phyloP scores from a whole-genome alignment of 2,797 vertebrate genomes.

The Adrianichthys oophorus region DNA sequence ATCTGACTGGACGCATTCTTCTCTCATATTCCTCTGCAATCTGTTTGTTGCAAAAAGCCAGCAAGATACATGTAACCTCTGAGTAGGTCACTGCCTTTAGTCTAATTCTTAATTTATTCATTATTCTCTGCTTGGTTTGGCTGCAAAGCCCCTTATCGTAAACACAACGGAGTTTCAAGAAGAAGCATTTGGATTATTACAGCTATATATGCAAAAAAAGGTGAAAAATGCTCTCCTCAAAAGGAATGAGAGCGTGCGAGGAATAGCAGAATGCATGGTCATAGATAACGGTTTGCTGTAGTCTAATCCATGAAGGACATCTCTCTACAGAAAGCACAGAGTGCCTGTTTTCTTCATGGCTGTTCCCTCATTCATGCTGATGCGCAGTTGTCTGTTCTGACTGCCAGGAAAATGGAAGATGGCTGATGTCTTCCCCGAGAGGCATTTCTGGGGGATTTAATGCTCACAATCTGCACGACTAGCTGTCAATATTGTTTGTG shows the following conservation, averaged over 20 bases:
- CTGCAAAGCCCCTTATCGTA: conserved; percentile 42
- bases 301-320: conserved; percentile 60
- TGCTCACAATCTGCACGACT: conserved; percentile 35
- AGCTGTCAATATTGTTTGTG: conserved; percentile 31
- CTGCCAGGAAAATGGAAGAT: conserved; percentile 41
- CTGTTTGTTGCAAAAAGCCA: conserved; percentile 63
- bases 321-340: conserved; percentile 44
- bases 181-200: conserved; percentile 52
- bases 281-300: conserved; percentile 60
- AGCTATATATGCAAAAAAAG: conserved; percentile 44
- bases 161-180: conserved; percentile 57
- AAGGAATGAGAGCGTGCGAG: conserved; percentile 23
- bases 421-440: conserved; percentile 49
- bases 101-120: conserved; percentile 74
- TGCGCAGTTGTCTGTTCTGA: conserved; percentile 43
- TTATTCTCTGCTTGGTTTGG: conserved; percentile 34
- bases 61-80: conserved; percentile 64
- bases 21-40: conserved; percentile 46
- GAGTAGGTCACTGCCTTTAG: conserved; percentile 49
- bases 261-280: conserved; percentile 51
- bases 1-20: conserved; percentile 57
- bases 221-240: conserved; percentile 35
- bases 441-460: conserved; percentile 44
- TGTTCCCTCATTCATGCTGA: conserved; percentile 46
- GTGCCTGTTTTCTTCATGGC: conserved; percentile 49